phyloP scores from a whole-genome alignment of 2,888 invertebrate species.

The Oscheius myriophilus region DNA sequence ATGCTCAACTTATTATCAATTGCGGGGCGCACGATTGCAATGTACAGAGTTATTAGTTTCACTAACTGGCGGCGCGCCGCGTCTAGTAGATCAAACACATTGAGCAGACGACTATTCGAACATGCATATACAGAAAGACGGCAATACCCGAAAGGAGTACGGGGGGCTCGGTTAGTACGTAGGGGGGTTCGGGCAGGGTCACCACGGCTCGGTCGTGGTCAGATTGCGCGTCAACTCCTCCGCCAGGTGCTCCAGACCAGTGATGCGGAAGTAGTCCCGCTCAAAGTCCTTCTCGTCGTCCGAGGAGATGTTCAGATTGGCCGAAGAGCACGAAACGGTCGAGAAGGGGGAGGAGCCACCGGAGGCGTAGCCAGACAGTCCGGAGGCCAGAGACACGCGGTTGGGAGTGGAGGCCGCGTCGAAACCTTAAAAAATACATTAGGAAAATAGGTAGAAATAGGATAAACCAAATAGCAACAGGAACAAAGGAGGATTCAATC shows the following conservation, averaged over 20 bases:
- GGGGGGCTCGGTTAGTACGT: background rate
- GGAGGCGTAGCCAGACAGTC: conserved; percentile 29
- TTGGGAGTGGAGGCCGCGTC: conserved; percentile 17
- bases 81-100: too few species aligned
- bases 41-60: conserved; percentile 16
- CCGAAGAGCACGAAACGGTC: conserved; percentile 30
- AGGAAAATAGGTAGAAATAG: background rate
- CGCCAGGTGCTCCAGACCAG: conserved; percentile 52
- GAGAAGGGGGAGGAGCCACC: conserved; percentile 35
- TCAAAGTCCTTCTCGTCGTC: conserved; percentile 25
- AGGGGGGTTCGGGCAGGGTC: conserved; percentile 2
- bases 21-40: background rate
- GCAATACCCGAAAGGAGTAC: background rate
- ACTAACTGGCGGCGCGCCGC: background rate
- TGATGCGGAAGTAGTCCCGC: conserved; percentile 28
- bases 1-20: conserved; percentile 13
- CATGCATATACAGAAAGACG: background rate
- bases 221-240: conserved; percentile 56
- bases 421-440: conserved; percentile 9
- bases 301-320: conserved; percentile 22
- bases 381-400: conserved; percentile 14
- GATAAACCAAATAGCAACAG: background rate
- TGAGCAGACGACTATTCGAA: too few species aligned
- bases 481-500: background rate
- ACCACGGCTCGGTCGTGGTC: conserved; percentile 45